Evolutionary conservation across 2,888 invertebrate genomes (phyloP), one percentile per base, ranked within the genome.

Genomic region (Caenorhabditis panamensis): DNA sequence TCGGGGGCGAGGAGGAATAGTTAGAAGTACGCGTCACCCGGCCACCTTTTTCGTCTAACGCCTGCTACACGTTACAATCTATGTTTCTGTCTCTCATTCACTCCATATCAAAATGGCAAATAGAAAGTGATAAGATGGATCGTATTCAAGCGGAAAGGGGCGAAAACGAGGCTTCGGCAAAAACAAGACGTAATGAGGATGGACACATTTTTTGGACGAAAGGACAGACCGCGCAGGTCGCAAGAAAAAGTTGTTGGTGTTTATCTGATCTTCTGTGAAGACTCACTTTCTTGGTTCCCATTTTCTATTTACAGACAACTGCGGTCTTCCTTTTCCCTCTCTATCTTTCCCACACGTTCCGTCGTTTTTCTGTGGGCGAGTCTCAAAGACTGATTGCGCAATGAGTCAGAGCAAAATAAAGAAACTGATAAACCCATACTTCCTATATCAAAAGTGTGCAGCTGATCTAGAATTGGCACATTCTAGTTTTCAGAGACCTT

Each of bases 101-200:
- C 56, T 76, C 58, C 56, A 67, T 68, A 76, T 76, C 68, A 76
- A 76, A 76, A 76, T 76, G 67, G 76, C 61, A 76, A 76, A 68
- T 76, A 68, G 76, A 76, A 76, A 76, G 76, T 76, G 76, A 76
- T 76, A 76, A 76, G 76, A 68, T 62, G 67, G 62, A 71, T 68
- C 61, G 67, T 68, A 67, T 68, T 68, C 61, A 68, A 63, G 68
- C 63, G 68, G 69, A 75, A 69, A 68, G 58, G 59, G 56, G 64
- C 56, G 49, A 68, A 76, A 68, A 67, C 53, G 66, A 75, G 61
- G 75, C 66, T 61, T 66, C 51, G 58, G 61, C 59, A 75, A 75
- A 75, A 75, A 75, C 75, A 75, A 75, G 75, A 75, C 75, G 66
- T 75, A 75, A 75, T 66, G 53, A 59, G 53, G 59, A 41, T 75